phyloP scores from a whole-genome alignment of 2,888 invertebrate species.

The Spatulosminthurus flaviceps region DNA sequence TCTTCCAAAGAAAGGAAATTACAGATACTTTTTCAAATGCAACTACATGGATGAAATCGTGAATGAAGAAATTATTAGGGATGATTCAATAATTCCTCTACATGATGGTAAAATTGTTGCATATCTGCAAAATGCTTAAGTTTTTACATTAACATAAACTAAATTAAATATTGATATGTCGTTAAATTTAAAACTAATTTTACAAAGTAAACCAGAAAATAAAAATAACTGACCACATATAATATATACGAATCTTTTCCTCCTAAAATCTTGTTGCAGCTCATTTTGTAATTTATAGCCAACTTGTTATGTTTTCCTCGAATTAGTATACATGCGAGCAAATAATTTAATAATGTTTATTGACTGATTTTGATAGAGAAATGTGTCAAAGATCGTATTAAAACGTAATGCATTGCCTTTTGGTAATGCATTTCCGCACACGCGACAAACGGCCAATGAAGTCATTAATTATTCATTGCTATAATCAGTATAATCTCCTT shows the following conservation, averaged over 20 bases:
- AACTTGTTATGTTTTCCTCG: no score
- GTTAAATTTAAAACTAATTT: constrained; percentile 3
- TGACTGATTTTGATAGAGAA: no score
- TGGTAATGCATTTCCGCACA: no score
- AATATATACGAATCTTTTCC: background rate
- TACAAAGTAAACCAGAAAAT: background rate
- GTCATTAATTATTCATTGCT: no score
- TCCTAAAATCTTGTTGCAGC: background rate
- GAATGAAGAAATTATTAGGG: constrained; percentile 36
- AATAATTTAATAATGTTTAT: no score
- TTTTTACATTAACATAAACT: constrained; percentile 9
- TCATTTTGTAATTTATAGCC: no score
- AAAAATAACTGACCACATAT: background rate
- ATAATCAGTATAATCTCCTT: no score
- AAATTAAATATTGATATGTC: background rate
- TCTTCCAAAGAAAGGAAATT: constrained; percentile 42
- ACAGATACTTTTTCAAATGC: constrained; percentile 43
- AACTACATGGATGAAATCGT: constrained; percentile 32
- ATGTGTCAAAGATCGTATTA: no score
- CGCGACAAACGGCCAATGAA: no score
- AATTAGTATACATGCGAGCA: no score
- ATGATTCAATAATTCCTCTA: constrained; percentile 38
- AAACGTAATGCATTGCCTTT: no score
- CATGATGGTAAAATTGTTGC: constrained; percentile 46
- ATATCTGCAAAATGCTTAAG: constrained; percentile 25